Percentiles rank a stretch among this genome's conserved stretches.
phyloP scores from a whole-genome alignment of 1,140 invertebrate species.

The Nymphalis io region DNA sequence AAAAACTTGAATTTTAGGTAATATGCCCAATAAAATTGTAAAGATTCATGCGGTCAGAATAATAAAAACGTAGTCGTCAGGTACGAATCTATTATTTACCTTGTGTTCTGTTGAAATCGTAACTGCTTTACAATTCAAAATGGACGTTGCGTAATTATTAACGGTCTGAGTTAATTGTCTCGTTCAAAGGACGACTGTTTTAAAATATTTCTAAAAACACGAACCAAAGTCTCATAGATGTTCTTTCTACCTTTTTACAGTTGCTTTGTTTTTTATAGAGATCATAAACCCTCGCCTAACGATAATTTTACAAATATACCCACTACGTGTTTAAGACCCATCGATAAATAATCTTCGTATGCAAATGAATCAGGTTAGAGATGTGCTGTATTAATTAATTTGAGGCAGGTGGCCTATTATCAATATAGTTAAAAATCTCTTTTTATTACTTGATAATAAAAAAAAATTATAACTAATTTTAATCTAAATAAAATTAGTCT shows the following conservation, averaged over 20 bases:
- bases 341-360: conserved; percentile 36
- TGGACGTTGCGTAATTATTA: conserved; percentile 58
- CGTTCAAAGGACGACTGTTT: conserved; percentile 42
- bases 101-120: conserved; percentile 47
- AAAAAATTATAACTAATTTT: conserved; percentile 21
- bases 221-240: conserved; percentile 5
- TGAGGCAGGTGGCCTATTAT: conserved; percentile 34
- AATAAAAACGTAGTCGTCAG: conserved; percentile 49
- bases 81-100: conserved; percentile 59
- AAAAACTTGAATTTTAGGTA: conserved; percentile 22
- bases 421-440: conserved; percentile 27
- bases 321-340: conserved; percentile 17
- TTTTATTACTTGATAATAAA: conserved; percentile 8
- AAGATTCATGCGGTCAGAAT: conserved; percentile 36
- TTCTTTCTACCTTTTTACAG: conserved; percentile 26
- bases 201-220: conserved; percentile 28
- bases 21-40: conserved; percentile 42
- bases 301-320: conserved; percentile 29
- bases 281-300: not conserved
- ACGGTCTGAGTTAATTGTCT: conserved; percentile 48
- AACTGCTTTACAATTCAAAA: conserved; percentile 58
- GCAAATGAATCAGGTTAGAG: conserved; percentile 37
- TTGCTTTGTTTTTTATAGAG: conserved; percentile 7
- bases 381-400: conserved; percentile 26
- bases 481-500: conserved; percentile 13